A percentile compares a stretch with the other conserved stretches of the same genome.
phyloP scores from a whole-genome alignment of 2,113 vertebrate genomes.

The Amblyopsis rosae region DNA sequence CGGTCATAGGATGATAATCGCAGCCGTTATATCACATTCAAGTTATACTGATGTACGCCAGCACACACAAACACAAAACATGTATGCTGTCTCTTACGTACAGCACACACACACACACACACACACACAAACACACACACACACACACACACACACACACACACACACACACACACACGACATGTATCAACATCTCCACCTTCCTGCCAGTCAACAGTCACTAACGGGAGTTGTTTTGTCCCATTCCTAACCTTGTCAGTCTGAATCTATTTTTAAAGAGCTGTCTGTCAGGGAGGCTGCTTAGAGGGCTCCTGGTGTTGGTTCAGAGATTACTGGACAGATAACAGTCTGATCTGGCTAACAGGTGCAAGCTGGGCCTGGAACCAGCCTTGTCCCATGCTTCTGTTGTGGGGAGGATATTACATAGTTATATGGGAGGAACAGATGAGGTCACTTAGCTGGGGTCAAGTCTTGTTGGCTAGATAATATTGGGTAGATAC shows the following conservation, averaged over 20 bases:
- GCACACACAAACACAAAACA: background rate
- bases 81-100: background rate
- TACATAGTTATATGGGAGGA: too few species aligned
- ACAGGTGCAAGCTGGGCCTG: constrained; percentile 37
- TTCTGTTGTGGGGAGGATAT: too few species aligned
- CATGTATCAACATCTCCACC: constrained; percentile 33
- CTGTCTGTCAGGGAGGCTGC: constrained; percentile 30
- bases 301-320: constrained; percentile 56
- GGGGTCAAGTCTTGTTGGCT: too few species aligned
- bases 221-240: constrained; percentile 37
- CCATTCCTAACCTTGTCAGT: constrained; percentile 64
- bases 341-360: constrained; percentile 19
- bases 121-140: background rate
- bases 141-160: background rate
- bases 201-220: constrained; percentile 5
- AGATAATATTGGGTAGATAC: too few species aligned
- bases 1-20: too few species aligned
- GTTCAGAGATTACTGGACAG: constrained; percentile 53
- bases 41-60: too few species aligned
- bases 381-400: too few species aligned
- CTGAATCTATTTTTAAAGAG: constrained; percentile 56
- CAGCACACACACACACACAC: background rate
- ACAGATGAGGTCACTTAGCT: too few species aligned
- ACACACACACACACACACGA: background rate
- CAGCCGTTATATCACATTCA: too few species aligned